Evolutionary conservation across 23 tunicate genomes (phyloP).

Genomic region (Aplidium turbinatum): DNA sequence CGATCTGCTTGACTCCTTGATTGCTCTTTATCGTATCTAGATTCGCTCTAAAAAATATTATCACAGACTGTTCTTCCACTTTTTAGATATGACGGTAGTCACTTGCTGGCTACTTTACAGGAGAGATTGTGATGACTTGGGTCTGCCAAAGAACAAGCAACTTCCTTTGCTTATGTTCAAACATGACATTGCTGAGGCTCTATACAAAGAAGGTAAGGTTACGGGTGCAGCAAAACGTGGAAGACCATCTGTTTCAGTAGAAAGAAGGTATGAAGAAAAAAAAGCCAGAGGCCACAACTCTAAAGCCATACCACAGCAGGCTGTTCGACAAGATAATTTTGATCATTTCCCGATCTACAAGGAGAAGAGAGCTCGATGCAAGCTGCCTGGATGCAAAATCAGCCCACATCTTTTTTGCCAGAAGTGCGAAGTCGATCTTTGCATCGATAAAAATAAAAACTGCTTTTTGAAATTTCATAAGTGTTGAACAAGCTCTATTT

Average conservation of each 20-base stretch:
- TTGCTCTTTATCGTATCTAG: conserved; percentile 6
- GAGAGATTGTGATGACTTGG: conserved; percentile 4
- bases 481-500: no score
- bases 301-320: conserved; percentile 4
- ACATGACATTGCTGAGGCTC: conserved; percentile 11
- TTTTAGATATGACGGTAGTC: conserved; percentile 13
- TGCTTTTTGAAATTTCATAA: conserved; percentile 16
- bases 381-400: not conserved
- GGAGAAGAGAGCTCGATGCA: conserved; percentile 14
- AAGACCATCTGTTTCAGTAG: conserved; percentile 14
- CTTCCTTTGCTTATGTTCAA: conserved; percentile 14
- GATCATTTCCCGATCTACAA: conserved; percentile 20
- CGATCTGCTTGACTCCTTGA: conserved; percentile 6
- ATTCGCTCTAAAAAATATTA: conserved; percentile 8
- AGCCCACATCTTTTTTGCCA: conserved; percentile 18
- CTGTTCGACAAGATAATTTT: conserved; percentile 1
- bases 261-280: conserved; percentile 2
- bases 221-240: not conserved
- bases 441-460: conserved; percentile 21
- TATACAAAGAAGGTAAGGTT: conserved; percentile 3
- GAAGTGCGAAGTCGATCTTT: conserved; percentile 20
- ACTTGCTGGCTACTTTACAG: conserved; percentile 5
- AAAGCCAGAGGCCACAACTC: conserved; percentile 22
- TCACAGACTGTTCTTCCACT: conserved; percentile 8
- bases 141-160: conserved; percentile 9